These are phyloP conservation scores for Actinernus sp. DNA, from an alignment of 92 coral and sea anemone genomes.

Conservation along the genomic window DNA sequence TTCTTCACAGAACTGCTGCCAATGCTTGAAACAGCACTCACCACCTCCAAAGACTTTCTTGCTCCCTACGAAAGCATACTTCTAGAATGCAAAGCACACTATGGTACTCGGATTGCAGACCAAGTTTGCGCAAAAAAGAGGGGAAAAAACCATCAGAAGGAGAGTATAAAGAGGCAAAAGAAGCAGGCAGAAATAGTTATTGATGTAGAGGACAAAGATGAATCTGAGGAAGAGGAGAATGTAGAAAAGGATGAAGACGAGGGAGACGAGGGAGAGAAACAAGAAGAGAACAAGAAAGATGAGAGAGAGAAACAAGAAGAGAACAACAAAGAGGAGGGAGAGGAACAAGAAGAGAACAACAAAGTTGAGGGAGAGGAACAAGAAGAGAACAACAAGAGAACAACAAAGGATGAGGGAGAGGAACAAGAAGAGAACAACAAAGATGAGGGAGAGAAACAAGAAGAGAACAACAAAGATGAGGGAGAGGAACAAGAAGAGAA, in stretches of 20 bases:
- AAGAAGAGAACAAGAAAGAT: background rate
- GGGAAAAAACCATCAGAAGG: background rate
- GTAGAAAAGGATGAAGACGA: background rate
- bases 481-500: background rate
- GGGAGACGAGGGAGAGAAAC: background rate
- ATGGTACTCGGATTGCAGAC: background rate
- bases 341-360: background rate
- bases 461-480: too few relatives aligned
- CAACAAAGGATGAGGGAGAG: too few relatives aligned
- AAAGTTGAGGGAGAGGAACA: background rate
- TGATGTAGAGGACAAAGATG: background rate
- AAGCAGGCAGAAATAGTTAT: background rate
- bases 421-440: too few relatives aligned
- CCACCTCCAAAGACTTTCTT: background rate
- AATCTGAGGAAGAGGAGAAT: background rate
- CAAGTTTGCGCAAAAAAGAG: background rate
- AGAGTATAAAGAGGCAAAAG: background rate
- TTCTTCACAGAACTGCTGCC: slow-evolving; percentile 8
- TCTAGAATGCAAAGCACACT: background rate
- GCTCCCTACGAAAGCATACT: background rate
- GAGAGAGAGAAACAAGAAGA: background rate
- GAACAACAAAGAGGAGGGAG: too few relatives aligned
- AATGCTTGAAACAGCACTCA: background rate
- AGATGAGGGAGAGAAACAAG: too few relatives aligned
- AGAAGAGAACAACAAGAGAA: too few relatives aligned